A percentile compares a stretch with the other conserved stretches of the same genome.
These are phyloP conservation scores for Falco peregrinus DNA, from an alignment of 2,797 vertebrate species.

Conservation along the genomic window DNA sequence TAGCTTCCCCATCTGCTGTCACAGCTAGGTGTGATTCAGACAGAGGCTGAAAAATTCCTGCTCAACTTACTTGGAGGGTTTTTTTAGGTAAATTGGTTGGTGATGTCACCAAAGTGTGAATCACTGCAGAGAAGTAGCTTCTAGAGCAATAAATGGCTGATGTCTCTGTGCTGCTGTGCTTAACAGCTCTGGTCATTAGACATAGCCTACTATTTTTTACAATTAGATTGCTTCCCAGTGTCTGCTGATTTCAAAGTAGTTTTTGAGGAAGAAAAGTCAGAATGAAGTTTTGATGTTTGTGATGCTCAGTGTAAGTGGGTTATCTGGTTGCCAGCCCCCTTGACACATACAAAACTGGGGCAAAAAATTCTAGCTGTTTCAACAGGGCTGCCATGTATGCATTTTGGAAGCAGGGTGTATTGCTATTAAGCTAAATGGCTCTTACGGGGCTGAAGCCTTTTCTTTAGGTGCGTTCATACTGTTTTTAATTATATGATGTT, in stretches of 20 bases:
- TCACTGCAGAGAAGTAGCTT: neutral
- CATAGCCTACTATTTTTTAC: neutral
- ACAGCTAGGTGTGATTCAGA: conserved; percentile 52
- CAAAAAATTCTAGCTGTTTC: neutral
- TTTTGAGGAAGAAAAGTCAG: neutral
- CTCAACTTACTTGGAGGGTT: neutral
- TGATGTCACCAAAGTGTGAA: neutral
- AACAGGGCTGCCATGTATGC: neutral
- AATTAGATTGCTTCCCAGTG: neutral
- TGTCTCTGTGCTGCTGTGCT: neutral
- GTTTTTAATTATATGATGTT: rapidly evolving
- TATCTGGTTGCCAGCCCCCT: neutral
- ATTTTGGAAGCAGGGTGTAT: neutral
- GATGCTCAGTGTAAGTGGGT: neutral
- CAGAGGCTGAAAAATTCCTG: neutral
- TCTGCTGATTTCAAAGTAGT: neutral
- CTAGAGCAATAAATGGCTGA: neutral
- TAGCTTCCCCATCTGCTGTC: conserved; percentile 33
- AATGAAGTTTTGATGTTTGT: neutral
- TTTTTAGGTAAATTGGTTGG: neutral
- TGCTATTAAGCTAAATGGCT: neutral
- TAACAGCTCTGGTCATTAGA: neutral
- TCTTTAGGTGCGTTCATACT: neutral
- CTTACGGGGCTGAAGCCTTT: neutral
- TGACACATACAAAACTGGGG: neutral